phyloP scores from a whole-genome alignment of 1,140 invertebrate species.

The Drosophila oshimai region DNA sequence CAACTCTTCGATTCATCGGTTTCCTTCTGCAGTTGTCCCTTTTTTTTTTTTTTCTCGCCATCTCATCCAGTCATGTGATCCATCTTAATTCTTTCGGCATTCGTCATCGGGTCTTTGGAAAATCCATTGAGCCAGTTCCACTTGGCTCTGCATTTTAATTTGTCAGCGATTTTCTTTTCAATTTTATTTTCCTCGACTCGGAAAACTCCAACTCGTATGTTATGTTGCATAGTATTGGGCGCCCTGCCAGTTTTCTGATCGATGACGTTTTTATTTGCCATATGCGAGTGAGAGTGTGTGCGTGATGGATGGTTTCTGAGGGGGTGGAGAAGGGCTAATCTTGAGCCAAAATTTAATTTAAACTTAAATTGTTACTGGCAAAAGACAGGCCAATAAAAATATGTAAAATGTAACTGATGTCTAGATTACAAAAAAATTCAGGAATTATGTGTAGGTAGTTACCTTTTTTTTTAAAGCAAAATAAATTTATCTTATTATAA shows the following conservation, averaged over 20 bases:
- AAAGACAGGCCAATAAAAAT: conserved; percentile 1
- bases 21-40: conserved; percentile 13
- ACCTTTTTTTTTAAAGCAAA: too few relatives aligned
- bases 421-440: not conserved
- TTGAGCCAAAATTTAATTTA: conserved; percentile 45
- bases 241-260: conserved; percentile 63
- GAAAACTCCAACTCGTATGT: too few relatives aligned
- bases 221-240: conserved; percentile 62
- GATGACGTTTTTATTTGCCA: conserved; percentile 78
- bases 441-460: too few relatives aligned
- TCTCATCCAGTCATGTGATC: conserved; percentile 76
- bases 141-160: conserved; percentile 75
- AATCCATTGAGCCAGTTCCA: conserved; percentile 57
- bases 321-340: not conserved
- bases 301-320: conserved; percentile 46
- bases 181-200: conserved; percentile 24
- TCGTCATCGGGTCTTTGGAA: conserved; percentile 68
- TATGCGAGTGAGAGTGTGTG: conserved; percentile 30
- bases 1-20: conserved; percentile 47
- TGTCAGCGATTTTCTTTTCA: conserved; percentile 63
- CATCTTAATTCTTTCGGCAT: conserved; percentile 80
- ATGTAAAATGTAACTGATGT: not conserved
- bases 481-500: too few relatives aligned
- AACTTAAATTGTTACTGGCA: conserved; percentile 38
- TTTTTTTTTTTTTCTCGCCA: conserved; percentile 40